These are phyloP conservation scores for Carassius gibelio DNA, from an alignment of 2,113 vertebrate genomes.

Conservation along the genomic window DNA sequence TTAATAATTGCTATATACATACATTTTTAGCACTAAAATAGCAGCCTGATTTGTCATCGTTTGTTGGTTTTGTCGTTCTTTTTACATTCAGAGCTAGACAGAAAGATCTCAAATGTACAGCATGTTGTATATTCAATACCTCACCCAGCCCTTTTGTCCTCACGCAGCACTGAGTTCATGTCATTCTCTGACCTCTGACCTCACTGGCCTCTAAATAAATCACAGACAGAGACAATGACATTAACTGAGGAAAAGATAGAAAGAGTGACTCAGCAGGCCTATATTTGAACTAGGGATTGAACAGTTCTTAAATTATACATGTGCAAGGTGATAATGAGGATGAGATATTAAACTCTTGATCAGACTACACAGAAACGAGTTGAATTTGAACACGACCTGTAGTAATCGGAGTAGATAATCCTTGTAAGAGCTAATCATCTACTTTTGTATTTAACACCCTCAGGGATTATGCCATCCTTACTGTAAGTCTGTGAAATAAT, in stretches of 20 bases:
- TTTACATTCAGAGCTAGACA: neutral
- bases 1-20: neutral
- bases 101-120: neutral
- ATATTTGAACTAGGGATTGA: neutral
- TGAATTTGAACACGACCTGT: slow-evolving; percentile 5
- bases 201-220: neutral
- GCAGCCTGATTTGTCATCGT: neutral
- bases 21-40: neutral
- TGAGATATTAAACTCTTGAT: neutral
- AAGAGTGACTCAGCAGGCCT: neutral
- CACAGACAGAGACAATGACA: neutral
- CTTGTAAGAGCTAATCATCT: neutral
- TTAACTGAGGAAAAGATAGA: neutral
- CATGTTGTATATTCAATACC: neutral
- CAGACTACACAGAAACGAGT: neutral
- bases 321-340: neutral
- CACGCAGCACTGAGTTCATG: neutral
- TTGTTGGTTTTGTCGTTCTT: neutral
- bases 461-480: slow-evolving; percentile 12
- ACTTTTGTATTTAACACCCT: neutral
- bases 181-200: neutral
- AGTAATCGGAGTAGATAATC: neutral
- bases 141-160: neutral
- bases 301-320: neutral
- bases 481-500: slow-evolving; percentile 12